A percentile compares a stretch with the other conserved stretches of the same genome.
Evolutionary conservation across 2,113 vertebrate species (phyloP).

Genomic region (Calonectris borealis): DNA sequence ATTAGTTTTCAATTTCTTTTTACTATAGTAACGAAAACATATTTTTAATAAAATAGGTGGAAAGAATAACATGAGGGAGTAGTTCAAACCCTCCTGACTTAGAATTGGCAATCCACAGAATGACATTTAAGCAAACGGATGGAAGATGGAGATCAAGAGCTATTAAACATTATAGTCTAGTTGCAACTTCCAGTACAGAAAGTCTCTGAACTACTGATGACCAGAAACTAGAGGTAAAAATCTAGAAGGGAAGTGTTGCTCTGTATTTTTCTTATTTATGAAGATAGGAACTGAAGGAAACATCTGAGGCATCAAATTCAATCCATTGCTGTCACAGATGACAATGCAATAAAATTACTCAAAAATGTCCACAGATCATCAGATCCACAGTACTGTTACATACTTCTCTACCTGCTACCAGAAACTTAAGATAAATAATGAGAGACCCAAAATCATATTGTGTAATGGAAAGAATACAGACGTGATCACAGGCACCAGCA

Average conservation of each 20-base stretch:
- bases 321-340: neutral
- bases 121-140: neutral
- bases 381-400: neutral
- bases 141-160: neutral
- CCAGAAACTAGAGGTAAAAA: neutral
- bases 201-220: neutral
- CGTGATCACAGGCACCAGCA: neutral
- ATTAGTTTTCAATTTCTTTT: conserved; percentile 33
- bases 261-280: neutral
- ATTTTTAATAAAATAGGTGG: conserved; percentile 50
- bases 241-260: neutral
- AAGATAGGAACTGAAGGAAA: neutral
- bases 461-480: neutral
- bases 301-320: neutral
- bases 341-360: neutral
- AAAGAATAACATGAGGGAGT: conserved; percentile 23
- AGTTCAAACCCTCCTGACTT: neutral
- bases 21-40: neutral
- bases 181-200: neutral
- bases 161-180: neutral
- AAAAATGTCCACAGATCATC: neutral
- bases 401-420: neutral
- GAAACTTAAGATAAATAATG: neutral
- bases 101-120: neutral
- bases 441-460: neutral